Evolutionary conservation across 2,888 invertebrate genomes (phyloP), one percentile per base, ranked within the genome.

Genomic region (Pegoplata infirma): DNA sequence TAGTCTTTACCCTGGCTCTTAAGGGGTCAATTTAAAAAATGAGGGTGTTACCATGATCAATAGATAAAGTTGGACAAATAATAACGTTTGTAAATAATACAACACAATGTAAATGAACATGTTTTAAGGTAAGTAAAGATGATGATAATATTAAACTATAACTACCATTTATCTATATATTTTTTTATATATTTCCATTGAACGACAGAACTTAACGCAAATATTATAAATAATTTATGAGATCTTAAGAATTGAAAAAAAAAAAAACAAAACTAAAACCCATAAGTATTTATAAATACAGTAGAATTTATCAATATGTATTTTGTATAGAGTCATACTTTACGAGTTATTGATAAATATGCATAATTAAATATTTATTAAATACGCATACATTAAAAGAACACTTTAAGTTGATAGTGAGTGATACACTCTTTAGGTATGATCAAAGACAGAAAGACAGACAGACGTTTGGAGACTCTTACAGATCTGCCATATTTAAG

Each of bases 261-360:
- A 25, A 16, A 44, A 55, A 28, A 21, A 46, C 10, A n/a, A 40
- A n/a, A 1, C 32, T 32, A 32, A 2, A 4, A 66, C 10, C 3
- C 36, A 5, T n/a, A 17, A 16, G 16, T 49, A 49, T 25, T 58
- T 58, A 17, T 16, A 40, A 47, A 40, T 21, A 36, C 49, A 56
- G 46, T 5, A 25, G 66, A 66, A 74, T 51, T 79, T 44, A 79
- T 71, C 40, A 61, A 49, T 58, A 47, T 55, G 25, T 17, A 17
- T 55, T 47, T 28, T 46, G n/a, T n/a, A n/a, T n/a, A n/a, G n/a
- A n/a, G n/a, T n/a, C n/a, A n/a, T n/a, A n/a, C n/a, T n/a, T n/a
- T n/a, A n/a, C n/a, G n/a, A 74, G 69, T 61, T 71, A 71, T 51
- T 71, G 71, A 79, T 79, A 71, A 74, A 75, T 79, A 79, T 75